phyloP scores from a whole-genome alignment of 2,797 vertebrate species.

The Rhynchonycteris naso region DNA sequence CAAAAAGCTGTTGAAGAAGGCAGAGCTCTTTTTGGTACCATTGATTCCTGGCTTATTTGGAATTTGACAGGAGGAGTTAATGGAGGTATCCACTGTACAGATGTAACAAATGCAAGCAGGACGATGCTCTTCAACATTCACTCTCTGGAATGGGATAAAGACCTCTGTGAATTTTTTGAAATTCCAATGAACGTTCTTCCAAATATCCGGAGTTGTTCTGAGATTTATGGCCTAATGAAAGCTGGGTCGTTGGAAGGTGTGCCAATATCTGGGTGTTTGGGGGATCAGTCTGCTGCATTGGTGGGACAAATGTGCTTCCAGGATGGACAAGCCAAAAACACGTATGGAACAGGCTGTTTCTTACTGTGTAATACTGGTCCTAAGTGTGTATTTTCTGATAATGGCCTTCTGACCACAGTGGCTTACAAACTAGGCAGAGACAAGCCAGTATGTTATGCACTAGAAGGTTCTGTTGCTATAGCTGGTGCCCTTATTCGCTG shows the following conservation, averaged over 20 bases:
- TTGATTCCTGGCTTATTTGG: constrained; percentile 99
- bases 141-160: constrained; percentile 95
- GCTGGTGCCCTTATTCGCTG: constrained; percentile 94
- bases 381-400: constrained; percentile 95
- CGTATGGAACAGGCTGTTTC: constrained; percentile 98
- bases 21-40: constrained; percentile 95
- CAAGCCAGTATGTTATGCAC: constrained; percentile 92
- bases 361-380: constrained; percentile 94
- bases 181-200: constrained; percentile 96
- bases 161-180: constrained; percentile 97
- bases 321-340: constrained; percentile 97
- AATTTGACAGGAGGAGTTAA: constrained; percentile 93
- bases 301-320: constrained; percentile 98
- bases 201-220: constrained; percentile 94
- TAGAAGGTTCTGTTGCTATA: constrained; percentile 98
- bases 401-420: constrained; percentile 96
- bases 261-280: constrained; percentile 97
- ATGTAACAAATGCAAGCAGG: constrained; percentile 97
- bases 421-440: constrained; percentile 96
- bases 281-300: constrained; percentile 96
- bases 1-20: constrained; percentile 89
- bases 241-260: constrained; percentile 92
- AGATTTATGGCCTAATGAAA: constrained; percentile 96
- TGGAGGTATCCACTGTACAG: constrained; percentile 95
- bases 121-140: constrained; percentile 99